A percentile compares a stretch with the other conserved stretches of the same genome.
These are phyloP conservation scores for honey bee (Apis mellifera) DNA, from an alignment of 1,140 invertebrate species.

Conservation along the genomic window Amel_HAv3.1 CM009935.2:2689501-2690000, in stretches of 20 bases:
- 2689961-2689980: too few species aligned
- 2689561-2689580: too few species aligned
- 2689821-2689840: neutral
- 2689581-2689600: too few species aligned
- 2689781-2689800: too few species aligned
- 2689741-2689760: neutral
- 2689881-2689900: neutral
- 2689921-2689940: neutral
- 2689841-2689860: neutral
- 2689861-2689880: neutral
- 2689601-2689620: too few species aligned
- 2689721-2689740: neutral
- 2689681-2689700: neutral
- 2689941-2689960: neutral
- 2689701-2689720: neutral
- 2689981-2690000: neutral
- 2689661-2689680: neutral
- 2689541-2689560: too few species aligned
- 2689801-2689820: neutral
- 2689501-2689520: too few species aligned
- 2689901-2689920: neutral
- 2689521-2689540: too few species aligned
- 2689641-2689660: too few species aligned
- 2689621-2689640: neutral
- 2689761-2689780: neutral